phyloP scores from a whole-genome alignment of 2,888 invertebrate species.

The Carcina quercana region DNA sequence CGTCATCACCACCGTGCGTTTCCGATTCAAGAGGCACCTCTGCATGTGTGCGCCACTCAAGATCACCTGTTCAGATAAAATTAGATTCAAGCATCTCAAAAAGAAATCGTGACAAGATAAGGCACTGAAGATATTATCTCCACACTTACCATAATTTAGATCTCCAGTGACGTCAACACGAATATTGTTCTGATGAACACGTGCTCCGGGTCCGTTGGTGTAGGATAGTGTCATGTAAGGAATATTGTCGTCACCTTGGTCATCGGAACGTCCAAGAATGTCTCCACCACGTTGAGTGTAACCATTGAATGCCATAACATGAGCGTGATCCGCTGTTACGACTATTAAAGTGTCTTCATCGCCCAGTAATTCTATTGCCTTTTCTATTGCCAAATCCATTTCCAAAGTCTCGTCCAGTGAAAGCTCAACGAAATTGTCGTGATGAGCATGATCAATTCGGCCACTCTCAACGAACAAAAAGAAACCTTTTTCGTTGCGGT shows the following conservation, averaged over 20 bases:
- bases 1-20: constrained; percentile 87
- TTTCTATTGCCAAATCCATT: constrained; percentile 67
- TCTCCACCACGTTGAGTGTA: constrained; percentile 74
- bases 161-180: constrained; percentile 60
- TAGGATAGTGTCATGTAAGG: constrained; percentile 77
- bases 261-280: constrained; percentile 50
- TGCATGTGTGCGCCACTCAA: constrained; percentile 40
- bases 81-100: no score
- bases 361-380: constrained; percentile 24
- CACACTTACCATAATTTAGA: background rate
- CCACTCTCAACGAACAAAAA: constrained; percentile 86
- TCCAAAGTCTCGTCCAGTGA: constrained; percentile 82
- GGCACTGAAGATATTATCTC: no score
- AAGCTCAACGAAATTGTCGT: constrained; percentile 68
- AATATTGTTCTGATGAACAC: constrained; percentile 32
- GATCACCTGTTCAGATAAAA: constrained; percentile 24
- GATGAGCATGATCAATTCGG: constrained; percentile 81
- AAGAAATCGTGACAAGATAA: no score
- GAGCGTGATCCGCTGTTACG: constrained; percentile 86
- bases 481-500: constrained; percentile 78
- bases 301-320: constrained; percentile 80
- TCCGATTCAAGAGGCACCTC: constrained; percentile 74
- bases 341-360: constrained; percentile 83
- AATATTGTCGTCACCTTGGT: constrained; percentile 56
- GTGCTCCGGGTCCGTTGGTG: constrained; percentile 77